These are phyloP conservation scores for Sebastolobus alascanus DNA, from an alignment of 2,797 vertebrate species.

Conservation along the genomic window DNA sequence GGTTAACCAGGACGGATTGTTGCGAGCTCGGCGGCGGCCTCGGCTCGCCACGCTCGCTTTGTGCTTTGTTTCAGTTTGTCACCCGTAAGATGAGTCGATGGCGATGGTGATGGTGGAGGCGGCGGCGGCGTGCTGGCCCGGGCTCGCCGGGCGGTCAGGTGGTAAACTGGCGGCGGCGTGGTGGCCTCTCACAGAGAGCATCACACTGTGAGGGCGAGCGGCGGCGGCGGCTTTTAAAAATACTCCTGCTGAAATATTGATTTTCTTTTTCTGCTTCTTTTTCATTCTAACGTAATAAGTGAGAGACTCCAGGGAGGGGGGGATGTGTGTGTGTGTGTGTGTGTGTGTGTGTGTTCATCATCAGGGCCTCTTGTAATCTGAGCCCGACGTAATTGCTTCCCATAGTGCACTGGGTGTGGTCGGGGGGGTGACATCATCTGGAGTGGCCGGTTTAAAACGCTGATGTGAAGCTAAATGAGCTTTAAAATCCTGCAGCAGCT, in stretches of 20 bases:
- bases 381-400: constrained; percentile 74
- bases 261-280: constrained; percentile 76
- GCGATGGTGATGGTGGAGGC: not conserved
- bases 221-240: constrained; percentile 80
- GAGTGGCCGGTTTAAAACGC: constrained; percentile 53
- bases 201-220: constrained; percentile 58
- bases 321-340: constrained; percentile 44
- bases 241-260: constrained; percentile 84
- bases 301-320: constrained; percentile 77
- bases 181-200: constrained; percentile 62
- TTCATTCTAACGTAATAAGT: constrained; percentile 84
- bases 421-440: constrained; percentile 72
- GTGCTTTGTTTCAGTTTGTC: constrained; percentile 45
- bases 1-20: constrained; percentile 57
- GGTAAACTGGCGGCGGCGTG: constrained; percentile 45
- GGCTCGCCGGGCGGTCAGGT: constrained; percentile 52
- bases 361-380: constrained; percentile 71
- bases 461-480: constrained; percentile 47
- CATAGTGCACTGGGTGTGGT: constrained; percentile 79
- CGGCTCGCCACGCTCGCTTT: constrained; percentile 48
- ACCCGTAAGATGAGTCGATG: constrained; percentile 22
- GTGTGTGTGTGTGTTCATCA: constrained; percentile 52
- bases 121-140: constrained; percentile 24
- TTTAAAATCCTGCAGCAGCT: no score
- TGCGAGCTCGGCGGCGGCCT: constrained; percentile 7